Evolutionary conservation across 2,797 vertebrate genomes (phyloP).

Genomic region (Rhinella marina): DNA sequence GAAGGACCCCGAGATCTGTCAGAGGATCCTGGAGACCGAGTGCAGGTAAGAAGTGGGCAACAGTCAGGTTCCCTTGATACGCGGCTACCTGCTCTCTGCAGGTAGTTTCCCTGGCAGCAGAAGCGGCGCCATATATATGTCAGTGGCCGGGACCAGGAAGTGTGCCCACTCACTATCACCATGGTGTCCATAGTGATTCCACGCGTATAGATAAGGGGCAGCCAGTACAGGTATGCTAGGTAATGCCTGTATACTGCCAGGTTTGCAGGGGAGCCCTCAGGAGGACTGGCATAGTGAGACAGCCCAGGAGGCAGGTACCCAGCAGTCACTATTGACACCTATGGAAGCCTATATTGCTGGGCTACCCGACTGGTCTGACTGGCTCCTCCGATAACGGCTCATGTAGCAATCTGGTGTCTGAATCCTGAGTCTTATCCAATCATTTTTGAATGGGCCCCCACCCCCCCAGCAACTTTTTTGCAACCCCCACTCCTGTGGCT

Average conservation of each 20-base stretch:
- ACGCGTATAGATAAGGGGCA: neutral
- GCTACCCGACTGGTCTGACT: neutral
- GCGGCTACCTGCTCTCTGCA: neutral
- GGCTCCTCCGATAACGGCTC: neutral
- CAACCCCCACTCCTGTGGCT: no score
- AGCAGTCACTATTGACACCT: neutral
- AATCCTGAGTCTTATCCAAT: no score
- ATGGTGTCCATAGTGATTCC: neutral
- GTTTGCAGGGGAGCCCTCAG: no score
- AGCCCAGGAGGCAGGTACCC: neutral
- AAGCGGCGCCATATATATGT: neutral
- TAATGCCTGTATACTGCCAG: neutral
- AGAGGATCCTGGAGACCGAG: constrained; percentile 50
- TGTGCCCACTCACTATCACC: neutral
- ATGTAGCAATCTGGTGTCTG: no score
- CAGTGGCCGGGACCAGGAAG: constrained; percentile 1
- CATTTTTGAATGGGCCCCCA: no score
- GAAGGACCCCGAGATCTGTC: constrained; percentile 48
- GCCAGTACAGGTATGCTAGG: neutral
- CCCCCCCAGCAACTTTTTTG: no score
- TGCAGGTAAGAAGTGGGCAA: constrained; percentile 32
- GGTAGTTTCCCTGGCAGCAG: neutral
- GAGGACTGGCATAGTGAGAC: no score
- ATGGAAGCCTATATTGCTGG: neutral
- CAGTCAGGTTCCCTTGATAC: neutral